These are phyloP conservation scores for Rhinopomastus cyanomelas DNA, from an alignment of 2,113 vertebrate genomes.

Conservation along the genomic window DNA sequence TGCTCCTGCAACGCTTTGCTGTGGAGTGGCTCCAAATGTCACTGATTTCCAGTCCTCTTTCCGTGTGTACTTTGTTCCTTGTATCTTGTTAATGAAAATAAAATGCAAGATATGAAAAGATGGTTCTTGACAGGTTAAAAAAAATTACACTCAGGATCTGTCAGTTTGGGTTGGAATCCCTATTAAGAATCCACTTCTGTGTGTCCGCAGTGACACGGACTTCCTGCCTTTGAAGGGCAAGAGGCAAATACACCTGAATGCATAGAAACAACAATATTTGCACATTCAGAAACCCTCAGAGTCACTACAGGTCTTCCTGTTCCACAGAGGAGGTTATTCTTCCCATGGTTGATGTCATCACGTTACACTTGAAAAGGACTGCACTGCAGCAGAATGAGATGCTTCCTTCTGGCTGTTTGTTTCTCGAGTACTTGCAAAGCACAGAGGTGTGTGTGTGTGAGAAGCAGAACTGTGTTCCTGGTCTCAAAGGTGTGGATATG, in stretches of 20 bases:
- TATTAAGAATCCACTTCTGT: slow-evolving; percentile 27
- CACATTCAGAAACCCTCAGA: slow-evolving; percentile 8
- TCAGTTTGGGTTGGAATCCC: slow-evolving; percentile 57
- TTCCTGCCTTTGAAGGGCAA: slow-evolving; percentile 47
- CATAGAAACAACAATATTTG: slow-evolving; percentile 55
- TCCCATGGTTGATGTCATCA: neutral
- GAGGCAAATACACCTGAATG: slow-evolving; percentile 42
- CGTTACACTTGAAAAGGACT: neutral
- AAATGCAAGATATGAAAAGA: slow-evolving; percentile 33
- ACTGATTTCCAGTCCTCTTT: neutral
- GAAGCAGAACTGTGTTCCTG: neutral
- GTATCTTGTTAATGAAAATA: slow-evolving; percentile 34
- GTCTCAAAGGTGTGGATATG: neutral
- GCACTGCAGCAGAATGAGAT: neutral
- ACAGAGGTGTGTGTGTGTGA: fast-evolving
- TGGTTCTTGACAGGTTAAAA: slow-evolving; percentile 49
- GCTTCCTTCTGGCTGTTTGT: neutral
- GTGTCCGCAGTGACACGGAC: slow-evolving; percentile 26
- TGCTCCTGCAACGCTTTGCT: neutral
- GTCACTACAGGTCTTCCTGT: neutral
- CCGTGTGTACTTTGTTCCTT: neutral
- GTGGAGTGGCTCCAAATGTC: neutral
- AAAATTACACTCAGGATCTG: slow-evolving; percentile 36
- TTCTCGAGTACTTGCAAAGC: neutral
- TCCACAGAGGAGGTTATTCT: neutral